These are phyloP conservation scores for Sycobia sp. DNA, from an alignment of 1,140 invertebrate genomes.

Conservation along the genomic window DNA sequence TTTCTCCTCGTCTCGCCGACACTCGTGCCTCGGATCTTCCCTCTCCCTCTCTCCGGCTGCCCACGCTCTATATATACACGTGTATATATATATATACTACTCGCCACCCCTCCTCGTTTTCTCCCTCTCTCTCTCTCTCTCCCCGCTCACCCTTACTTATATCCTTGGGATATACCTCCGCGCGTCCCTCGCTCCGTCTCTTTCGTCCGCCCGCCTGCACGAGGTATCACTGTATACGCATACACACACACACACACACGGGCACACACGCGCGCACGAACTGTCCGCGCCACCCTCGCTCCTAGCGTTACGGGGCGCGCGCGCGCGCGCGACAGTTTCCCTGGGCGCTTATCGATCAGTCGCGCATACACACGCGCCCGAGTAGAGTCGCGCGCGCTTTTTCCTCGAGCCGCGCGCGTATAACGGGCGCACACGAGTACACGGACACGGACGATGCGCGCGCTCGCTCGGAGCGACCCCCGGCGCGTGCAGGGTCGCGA, in stretches of 20 bases:
- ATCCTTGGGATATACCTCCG: too few species aligned
- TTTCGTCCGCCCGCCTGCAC: not conserved
- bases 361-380: not conserved
- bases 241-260: too few species aligned
- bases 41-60: too few species aligned
- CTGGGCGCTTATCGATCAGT: conserved; percentile 32
- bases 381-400: not conserved
- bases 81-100: too few species aligned
- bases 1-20: not conserved
- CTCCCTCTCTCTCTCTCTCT: conserved; percentile 11
- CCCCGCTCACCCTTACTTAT: not conserved
- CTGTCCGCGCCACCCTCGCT: too few species aligned
- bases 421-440: not conserved
- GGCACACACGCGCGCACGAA: too few species aligned
- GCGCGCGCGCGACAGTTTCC: too few species aligned
- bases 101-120: not conserved
- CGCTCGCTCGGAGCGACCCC: not conserved
- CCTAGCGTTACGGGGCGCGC: too few species aligned
- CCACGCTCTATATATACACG: too few species aligned
- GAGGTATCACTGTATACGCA: too few species aligned
- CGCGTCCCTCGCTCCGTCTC: conserved; percentile 1
- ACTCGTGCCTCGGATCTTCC: not conserved
- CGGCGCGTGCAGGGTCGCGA: not conserved
- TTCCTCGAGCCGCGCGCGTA: not conserved
- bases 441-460: not conserved